Base-by-base conservation (phyloP, 2,888 invertebrate genomes). In the Athalia rosae region DNA sequence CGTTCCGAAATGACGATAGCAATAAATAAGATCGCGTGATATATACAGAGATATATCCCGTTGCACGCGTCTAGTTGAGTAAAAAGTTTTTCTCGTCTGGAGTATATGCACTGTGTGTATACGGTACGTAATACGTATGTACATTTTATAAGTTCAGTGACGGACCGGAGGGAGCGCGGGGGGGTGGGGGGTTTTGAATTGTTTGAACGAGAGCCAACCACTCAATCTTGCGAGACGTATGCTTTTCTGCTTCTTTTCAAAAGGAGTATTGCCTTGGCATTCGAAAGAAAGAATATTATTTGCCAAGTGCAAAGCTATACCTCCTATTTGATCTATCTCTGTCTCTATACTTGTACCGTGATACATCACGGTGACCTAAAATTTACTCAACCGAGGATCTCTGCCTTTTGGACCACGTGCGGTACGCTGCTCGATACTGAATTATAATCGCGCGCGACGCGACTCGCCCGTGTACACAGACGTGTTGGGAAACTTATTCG, bases 41-140 rank as follows among this genome's bases (percentile, higher is more conserved):
- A 28, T 28, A 28, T 28, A 28, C 28, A n/a, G n/a, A n/a, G n/a
- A n/a, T n/a, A n/a, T 28, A 28, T 28, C 28, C 28, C 28, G 74
- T 78, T n/a, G n/a, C n/a, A n/a, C n/a, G 78, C 76, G 71, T 78
- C 79, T 82, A 82, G 84, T 84, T 83, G 83, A 84, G 83, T 80
- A 78, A 79, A 79, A 76, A 79, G 71, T 77, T 28, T 28, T 76
- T 78, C 78, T 77, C 71, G 79, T 71, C 78, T 56, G 71, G 71
- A 77, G 50, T 67, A 76, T 67, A 76, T 78, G 79, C 78, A 78
- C 76, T 62, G 41, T 58, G n/a, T n/a, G 28, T 11, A 61, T 74
- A 59, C 59, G 15, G 74, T 41, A 48, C n/a, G 7, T 41, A 11
- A 11, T 7, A 45, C 7, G 4, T 41, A 11, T 56, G 56, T 41